Evolutionary conservation across 2,797 vertebrate genomes (phyloP).

Genomic region (Semaprochilodus insignis): DNA sequence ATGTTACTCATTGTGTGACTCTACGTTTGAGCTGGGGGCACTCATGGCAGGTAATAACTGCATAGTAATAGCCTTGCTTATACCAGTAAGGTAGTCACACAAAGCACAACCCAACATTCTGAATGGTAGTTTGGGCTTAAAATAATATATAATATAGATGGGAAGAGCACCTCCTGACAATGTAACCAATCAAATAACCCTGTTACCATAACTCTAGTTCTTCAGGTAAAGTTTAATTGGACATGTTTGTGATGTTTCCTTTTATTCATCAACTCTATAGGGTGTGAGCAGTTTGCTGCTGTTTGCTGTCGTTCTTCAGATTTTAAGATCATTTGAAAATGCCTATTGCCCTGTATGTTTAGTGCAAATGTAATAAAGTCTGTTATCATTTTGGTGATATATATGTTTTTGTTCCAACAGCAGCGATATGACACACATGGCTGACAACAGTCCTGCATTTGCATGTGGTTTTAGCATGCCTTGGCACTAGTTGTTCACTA

Average conservation of each 20-base stretch:
- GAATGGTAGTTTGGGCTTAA: neutral
- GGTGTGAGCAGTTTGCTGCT: neutral
- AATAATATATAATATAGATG: neutral
- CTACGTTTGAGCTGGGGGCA: neutral
- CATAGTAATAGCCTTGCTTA: neutral
- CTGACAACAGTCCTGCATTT: neutral
- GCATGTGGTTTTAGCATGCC: neutral
- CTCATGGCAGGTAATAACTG: neutral
- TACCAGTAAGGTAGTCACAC: neutral
- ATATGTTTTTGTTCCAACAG: too few species aligned
- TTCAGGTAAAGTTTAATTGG: neutral
- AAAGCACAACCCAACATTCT: neutral
- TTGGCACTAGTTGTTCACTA: neutral
- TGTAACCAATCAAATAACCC: neutral
- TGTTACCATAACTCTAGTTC: neutral
- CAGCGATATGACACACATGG: neutral
- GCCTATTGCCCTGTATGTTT: too few species aligned
- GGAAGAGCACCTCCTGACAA: neutral
- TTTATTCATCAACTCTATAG: neutral
- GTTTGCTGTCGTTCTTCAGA: too few species aligned
- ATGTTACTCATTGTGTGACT: neutral
- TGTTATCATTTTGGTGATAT: too few species aligned
- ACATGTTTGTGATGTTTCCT: neutral
- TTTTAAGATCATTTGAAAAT: too few species aligned
- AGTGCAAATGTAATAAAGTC: too few species aligned